Evolutionary conservation across 2,888 invertebrate species (phyloP), one percentile per base, ranked within the genome.

Genomic region (Zelleria hepariella): DNA sequence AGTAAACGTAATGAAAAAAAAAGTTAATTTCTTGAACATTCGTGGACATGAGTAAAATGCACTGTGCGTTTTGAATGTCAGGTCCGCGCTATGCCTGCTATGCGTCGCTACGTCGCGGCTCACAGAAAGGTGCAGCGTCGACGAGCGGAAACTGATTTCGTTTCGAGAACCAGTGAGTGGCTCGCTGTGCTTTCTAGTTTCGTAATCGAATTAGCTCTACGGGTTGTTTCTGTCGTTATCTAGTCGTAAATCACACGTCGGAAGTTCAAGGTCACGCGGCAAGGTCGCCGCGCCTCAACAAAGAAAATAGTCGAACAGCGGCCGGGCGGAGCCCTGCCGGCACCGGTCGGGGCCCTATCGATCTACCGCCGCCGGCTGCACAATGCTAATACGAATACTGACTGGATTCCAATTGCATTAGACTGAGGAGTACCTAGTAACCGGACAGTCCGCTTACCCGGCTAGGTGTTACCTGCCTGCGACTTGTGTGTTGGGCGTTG

Each of bases 191-290:
- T 49, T 20, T 21, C 10, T 20, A 51, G 21, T 5, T 20, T 51
- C 21, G 8, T 51, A 20, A 51, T 20, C 8, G 23, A 51, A 51
- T 51, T 4, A 42, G 15, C 15, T 42, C 10, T 10, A 2, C 32
- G 15, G 32, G 5, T 42, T 2, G 32, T 42, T 42, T 42, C 32
- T 42, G 32, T 10, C 32, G 54, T 18, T 54, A 54, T 18, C 26
- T 54, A 25, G 24, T 25, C 53, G 53, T 25, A 26, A 25, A 18
- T 24, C 25, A 25, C 18, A 18, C 18, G 57, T 51, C 26, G 18
- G 65, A 74, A 68, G 75, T 73, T 77, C 78, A 82, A 82, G 83
- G 82, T 81, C 78, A 72, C 64, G 60, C 64, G 60, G 63, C 79
- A 83, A 83, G 80, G 82, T 81, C 80, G 75, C 62, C 60, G 58